Percentiles rank a stretch among this genome's conserved stretches.
phyloP scores from a whole-genome alignment of 1,140 invertebrate genomes.

The Pygmarrhopalites habei region DNA sequence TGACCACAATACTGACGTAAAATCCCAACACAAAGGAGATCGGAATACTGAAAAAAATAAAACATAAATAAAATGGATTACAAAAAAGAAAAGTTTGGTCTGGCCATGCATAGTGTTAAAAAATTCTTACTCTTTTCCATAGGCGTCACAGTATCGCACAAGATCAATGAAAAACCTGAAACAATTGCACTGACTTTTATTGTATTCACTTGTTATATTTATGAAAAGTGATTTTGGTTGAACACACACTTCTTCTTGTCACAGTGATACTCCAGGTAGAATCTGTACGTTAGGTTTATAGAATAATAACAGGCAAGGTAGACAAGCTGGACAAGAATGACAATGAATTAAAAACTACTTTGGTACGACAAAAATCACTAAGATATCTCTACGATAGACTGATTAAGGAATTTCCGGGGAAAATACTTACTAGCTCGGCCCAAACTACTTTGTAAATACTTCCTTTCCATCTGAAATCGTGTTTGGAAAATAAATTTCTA shows the following conservation, averaged over 20 bases:
- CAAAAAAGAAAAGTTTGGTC: no score
- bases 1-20: slow-evolving; percentile 87
- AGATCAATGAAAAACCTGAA: slow-evolving; percentile 2
- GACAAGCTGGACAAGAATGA: no score
- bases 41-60: no score
- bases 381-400: no score
- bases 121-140: no score
- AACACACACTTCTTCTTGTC: slow-evolving; percentile 1
- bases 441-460: slow-evolving; percentile 11
- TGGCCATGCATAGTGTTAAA: no score
- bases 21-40: slow-evolving; percentile 80
- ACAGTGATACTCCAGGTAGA: neutral
- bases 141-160: slow-evolving; percentile 61
- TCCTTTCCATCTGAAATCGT: slow-evolving; percentile 7
- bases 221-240: neutral
- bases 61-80: no score
- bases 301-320: neutral
- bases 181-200: neutral
- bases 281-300: neutral
- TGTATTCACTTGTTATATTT: neutral
- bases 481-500: neutral
- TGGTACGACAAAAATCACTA: no score
- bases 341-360: no score
- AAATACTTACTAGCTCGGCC: neutral
- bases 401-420: no score